Base-by-base conservation (phyloP, 2,797 vertebrate species). In the Todus mexicanus region DNA sequence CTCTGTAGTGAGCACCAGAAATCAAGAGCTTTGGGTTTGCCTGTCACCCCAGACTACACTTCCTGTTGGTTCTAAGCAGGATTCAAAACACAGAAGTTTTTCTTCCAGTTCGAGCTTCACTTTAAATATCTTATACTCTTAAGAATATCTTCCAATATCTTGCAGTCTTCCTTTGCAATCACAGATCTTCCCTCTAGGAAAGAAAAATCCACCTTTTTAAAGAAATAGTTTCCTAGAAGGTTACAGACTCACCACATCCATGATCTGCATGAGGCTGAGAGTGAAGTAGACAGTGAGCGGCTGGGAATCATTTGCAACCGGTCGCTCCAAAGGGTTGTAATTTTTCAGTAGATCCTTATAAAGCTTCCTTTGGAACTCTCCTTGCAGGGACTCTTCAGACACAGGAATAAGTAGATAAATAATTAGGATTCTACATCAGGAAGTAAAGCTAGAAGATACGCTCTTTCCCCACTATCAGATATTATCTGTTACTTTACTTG, bases 261-360 rank as follows among this genome's bases (percentile, higher is more conserved):
- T 99, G 96, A 99, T 99, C 98, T 99, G 99, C 95, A 99, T 97
- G 93, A 99, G 98, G 93, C 98, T 99, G 94, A 99, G 97, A 10
- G 98, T 98, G 93, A 99, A 98, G 94, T 98, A 94, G 15, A 99
- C 99, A 0, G 98, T 99, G 78, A 99, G 98, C 0, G 99, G 98
- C 66, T 98, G 98, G 33, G 99, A 99, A 95, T 99, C 99, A 66
- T 99, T 99, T 77, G 97, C 98, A 84, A 99, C 99, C 0, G 99
- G 99, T 68, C 99, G 97, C 96, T 99, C 99, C 98, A 99, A 97
- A 4, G 98, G 98, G 95, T 99, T 99, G 97, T 99, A 99, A 97
- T 99, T 99, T 97, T 98, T 99, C 93, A 99, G 96, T 76, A 99
- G 98, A 94, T 98, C 99, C 95, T 98, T 99, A 91, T 99, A 98